Base-by-base conservation (phyloP, 2,113 vertebrate genomes). In the Hippocampus mohnikei region DNA sequence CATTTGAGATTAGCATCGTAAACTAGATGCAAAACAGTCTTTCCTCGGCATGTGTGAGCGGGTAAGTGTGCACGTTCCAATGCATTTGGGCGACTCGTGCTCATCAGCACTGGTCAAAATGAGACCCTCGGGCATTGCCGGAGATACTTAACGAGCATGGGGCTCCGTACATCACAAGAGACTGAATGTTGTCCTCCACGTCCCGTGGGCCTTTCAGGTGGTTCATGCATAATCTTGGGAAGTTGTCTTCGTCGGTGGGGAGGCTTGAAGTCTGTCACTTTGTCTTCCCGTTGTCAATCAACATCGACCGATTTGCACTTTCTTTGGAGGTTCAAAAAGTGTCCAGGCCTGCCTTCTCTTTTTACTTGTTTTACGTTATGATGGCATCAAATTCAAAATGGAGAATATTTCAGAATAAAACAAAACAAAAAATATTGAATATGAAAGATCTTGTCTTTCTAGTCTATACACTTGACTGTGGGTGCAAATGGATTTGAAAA, bases 121-220 rank as follows among this genome's bases (percentile, higher is more conserved):
- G 80, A 86, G 84, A 70, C 88, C 81, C 87, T 73, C 78, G 87
- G 88, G 86, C 72, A 86, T 89, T 86, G 85, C 84, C 78, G 84
- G 81, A 63, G 65, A 81, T 77, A 42, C 44, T 74, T 88, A 91
- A 88, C 87, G 80, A 88, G 85, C 27, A 79, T 66, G 76, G 87
- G 76, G 62, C 75, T 42, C 75, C 25, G 25, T 61, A 67, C 61
- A 79, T 87, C 72, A 29, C 52, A 27, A 16, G 66, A 76, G 56
- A 81, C 52, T 70, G 69, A 74, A 67, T 67, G 60, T 25, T 75
- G 62, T 82, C 75, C 73, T 86, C 71, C 76, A 72, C 70, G 63
- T 83, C 76, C 48, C n/a, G 21, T 18, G 46, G 50, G 33, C 21
- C 46, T 79, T 82, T 77, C 25, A 71, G 73, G 56, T 69, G 65